phyloP scores from a whole-genome alignment of 2,113 vertebrate species.

The Silurus asotus region DNA sequence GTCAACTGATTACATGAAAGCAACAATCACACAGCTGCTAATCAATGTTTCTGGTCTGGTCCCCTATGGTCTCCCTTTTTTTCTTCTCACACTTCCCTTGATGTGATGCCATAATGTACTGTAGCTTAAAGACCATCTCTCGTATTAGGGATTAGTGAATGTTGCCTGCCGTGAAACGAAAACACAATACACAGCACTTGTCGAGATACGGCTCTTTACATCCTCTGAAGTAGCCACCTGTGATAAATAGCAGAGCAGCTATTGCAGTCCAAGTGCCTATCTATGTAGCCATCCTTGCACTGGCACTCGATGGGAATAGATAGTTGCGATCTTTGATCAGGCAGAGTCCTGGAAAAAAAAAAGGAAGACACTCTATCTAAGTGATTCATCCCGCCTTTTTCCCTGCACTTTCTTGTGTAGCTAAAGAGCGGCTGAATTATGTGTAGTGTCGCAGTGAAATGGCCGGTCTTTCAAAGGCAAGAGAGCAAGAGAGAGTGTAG shows the following conservation, averaged over 20 bases:
- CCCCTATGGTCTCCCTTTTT: background rate
- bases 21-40: background rate
- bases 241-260: slow-evolving; percentile 7
- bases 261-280: slow-evolving; percentile 8
- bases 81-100: background rate
- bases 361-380: slow-evolving; percentile 45
- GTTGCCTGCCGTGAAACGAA: background rate
- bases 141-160: background rate
- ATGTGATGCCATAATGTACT: background rate
- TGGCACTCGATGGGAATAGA: slow-evolving; percentile 33
- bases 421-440: slow-evolving; percentile 42
- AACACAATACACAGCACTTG: background rate
- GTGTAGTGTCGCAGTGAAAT: slow-evolving; percentile 26
- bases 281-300: slow-evolving; percentile 20
- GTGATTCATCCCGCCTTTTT: slow-evolving; percentile 26
- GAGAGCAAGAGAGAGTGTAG: slow-evolving; percentile 47
- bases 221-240: background rate
- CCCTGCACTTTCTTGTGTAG: background rate
- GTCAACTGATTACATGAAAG: background rate
- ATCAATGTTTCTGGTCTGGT: background rate
- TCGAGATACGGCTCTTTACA: slow-evolving; percentile 14
- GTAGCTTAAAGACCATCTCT: background rate
- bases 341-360: slow-evolving; percentile 40
- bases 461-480: slow-evolving; percentile 20
- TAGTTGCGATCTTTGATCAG: slow-evolving; percentile 36